These are phyloP conservation scores for Lagria hirta DNA, from an alignment of 2,888 invertebrate species.

Conservation along the genomic window DNA sequence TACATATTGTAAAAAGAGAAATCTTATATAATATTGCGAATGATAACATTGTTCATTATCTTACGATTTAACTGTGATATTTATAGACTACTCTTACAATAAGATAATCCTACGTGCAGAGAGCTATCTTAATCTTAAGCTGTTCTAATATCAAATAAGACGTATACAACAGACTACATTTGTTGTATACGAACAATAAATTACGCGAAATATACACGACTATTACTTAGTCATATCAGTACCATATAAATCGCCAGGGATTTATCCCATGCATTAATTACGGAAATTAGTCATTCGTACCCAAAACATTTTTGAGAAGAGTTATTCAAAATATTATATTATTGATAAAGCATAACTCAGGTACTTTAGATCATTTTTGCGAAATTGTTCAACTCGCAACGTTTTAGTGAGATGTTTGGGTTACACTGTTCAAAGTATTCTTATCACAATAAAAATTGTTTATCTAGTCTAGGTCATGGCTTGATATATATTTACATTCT, in stretches of 20 bases:
- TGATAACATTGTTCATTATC: conserved; percentile 36
- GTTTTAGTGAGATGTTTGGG: conserved; percentile 29
- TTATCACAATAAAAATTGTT: conserved; percentile 44
- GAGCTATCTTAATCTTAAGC: conserved; percentile 49
- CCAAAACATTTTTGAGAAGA: conserved; percentile 32
- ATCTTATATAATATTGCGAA: conserved; percentile 50
- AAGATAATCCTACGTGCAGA: conserved; percentile 47
- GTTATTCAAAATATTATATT: conserved; percentile 34
- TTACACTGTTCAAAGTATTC: conserved; percentile 39
- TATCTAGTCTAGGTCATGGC: conserved; percentile 48
- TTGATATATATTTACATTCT: conserved; percentile 46
- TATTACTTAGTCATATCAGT: conserved; percentile 42
- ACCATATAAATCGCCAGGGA: conserved; percentile 39
- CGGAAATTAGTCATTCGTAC: conserved; percentile 20
- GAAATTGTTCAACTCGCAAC: conserved; percentile 28
- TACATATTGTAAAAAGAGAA: conserved; percentile 50
- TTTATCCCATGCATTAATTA: conserved; percentile 28
- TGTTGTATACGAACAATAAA: conserved; percentile 38
- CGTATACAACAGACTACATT: conserved; percentile 39
- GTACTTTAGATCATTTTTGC: conserved; percentile 48
- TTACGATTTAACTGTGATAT: conserved; percentile 36
- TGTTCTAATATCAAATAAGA: conserved; percentile 46
- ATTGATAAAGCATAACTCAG: conserved; percentile 53
- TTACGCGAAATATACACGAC: conserved; percentile 36
- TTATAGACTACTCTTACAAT: conserved; percentile 42